These are phyloP conservation scores for Zygaena filipendulae DNA, from an alignment of 2,888 invertebrate genomes.

Conservation along the genomic window DNA sequence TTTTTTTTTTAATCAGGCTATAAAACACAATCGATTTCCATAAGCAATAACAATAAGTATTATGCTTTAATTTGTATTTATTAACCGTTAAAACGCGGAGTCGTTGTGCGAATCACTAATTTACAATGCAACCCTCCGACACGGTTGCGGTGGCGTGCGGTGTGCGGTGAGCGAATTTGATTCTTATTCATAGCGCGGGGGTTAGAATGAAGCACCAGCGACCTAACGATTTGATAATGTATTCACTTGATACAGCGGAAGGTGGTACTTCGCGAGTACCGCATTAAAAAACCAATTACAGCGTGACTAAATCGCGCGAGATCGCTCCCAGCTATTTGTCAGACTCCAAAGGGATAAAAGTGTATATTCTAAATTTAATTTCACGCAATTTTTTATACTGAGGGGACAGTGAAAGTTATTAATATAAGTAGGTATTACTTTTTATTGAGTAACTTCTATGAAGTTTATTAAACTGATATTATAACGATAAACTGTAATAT, in stretches of 20 bases:
- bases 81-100: slow-evolving; percentile 46
- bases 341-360: slow-evolving; percentile 61
- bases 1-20: too few relatives aligned
- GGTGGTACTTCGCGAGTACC: slow-evolving; percentile 60
- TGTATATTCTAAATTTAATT: slow-evolving; percentile 68
- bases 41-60: slow-evolving; percentile 33
- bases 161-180: slow-evolving; percentile 46
- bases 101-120: slow-evolving; percentile 46
- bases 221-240: slow-evolving; percentile 67
- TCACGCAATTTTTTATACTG: slow-evolving; percentile 63
- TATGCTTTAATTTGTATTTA: slow-evolving; percentile 54
- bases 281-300: slow-evolving; percentile 70
- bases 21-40: too few relatives aligned
- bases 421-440: too few relatives aligned
- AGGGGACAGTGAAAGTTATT: slow-evolving; percentile 45
- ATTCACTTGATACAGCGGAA: slow-evolving; percentile 68
- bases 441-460: slow-evolving; percentile 45
- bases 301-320: slow-evolving; percentile 55
- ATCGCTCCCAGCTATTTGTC: slow-evolving; percentile 55
- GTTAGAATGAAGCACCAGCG: slow-evolving; percentile 37
- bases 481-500: too few relatives aligned
- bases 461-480: slow-evolving; percentile 46
- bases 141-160: slow-evolving; percentile 16
- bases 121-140: slow-evolving; percentile 41
- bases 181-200: slow-evolving; percentile 59